phyloP scores from a whole-genome alignment of 2,113 vertebrate species.

The Corythoichthys haematopterus region DNA sequence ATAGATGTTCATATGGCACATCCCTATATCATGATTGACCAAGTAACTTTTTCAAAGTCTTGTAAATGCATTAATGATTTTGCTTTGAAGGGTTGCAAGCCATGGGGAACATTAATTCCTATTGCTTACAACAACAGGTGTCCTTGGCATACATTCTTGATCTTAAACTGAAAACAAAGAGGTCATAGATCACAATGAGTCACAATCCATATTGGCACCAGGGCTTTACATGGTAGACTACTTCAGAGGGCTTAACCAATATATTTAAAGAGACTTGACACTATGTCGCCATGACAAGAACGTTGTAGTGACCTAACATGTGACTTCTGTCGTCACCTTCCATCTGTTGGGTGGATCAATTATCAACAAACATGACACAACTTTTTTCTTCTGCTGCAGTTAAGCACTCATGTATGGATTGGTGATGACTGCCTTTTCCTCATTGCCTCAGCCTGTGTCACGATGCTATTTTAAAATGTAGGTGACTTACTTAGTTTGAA shows the following conservation, averaged over 20 bases:
- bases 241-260: slow-evolving; percentile 15
- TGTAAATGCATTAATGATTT: background rate
- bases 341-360: slow-evolving; percentile 27
- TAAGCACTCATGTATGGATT: slow-evolving; percentile 4
- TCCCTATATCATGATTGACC: background rate
- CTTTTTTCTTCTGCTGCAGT: background rate
- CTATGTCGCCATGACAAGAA: slow-evolving; percentile 19
- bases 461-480: slow-evolving; percentile 19
- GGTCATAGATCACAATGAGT: slow-evolving; percentile 39
- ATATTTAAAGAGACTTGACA: slow-evolving; percentile 48
- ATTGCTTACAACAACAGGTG: slow-evolving; percentile 23
- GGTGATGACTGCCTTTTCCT: slow-evolving; percentile 5
- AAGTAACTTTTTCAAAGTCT: background rate
- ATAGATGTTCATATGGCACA: background rate
- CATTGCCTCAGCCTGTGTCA: slow-evolving; percentile 4
- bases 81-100: slow-evolving; percentile 4
- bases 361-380: slow-evolving; percentile 34
- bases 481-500: slow-evolving; percentile 33
- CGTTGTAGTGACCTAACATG: slow-evolving; percentile 26
- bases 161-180: slow-evolving; percentile 16
- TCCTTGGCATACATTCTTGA: slow-evolving; percentile 13
- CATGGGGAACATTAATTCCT: background rate
- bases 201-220: slow-evolving; percentile 35
- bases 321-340: slow-evolving; percentile 20
- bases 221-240: slow-evolving; percentile 32